Conservation (phyloP, 1,140 invertebrate species). For the Megathymus violae region DNA sequence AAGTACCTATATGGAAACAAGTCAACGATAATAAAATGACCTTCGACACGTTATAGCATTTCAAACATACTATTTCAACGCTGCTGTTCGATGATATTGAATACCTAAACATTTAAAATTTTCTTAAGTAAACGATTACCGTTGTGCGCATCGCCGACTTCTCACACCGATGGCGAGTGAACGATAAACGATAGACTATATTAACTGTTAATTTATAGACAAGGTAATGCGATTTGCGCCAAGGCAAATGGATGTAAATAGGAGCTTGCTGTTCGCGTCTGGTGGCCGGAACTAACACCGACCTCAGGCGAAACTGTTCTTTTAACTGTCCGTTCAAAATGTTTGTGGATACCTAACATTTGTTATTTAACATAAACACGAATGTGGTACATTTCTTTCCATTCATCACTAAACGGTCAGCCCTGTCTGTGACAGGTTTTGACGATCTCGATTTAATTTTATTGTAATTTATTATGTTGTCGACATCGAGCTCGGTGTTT, state of each 20-base stretch:
- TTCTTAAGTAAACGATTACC: too few relatives aligned
- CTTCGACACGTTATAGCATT: too few relatives aligned
- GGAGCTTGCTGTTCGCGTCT: not conserved
- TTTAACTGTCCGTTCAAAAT: too few relatives aligned
- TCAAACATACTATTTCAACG: too few relatives aligned
- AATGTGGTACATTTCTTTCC: too few relatives aligned
- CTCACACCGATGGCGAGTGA: not conserved
- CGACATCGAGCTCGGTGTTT: not conserved
- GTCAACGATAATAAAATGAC: too few relatives aligned
- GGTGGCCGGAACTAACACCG: not conserved
- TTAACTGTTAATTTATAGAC: not conserved
- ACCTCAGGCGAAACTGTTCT: not conserved
- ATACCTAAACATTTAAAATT: too few relatives aligned
- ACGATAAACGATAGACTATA: not conserved
- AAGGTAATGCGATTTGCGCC: not conserved
- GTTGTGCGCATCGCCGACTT: slow-evolving; percentile 1
- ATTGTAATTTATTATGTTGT: not conserved
- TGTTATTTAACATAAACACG: not conserved
- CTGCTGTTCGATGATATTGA: too few relatives aligned
- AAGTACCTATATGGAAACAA: too few relatives aligned
- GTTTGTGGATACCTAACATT: not conserved
- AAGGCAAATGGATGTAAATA: not conserved
- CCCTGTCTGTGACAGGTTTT: not conserved
- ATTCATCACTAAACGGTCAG: too few relatives aligned
- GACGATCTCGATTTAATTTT: not conserved